Evolutionary conservation across 2,113 vertebrate genomes (phyloP), one percentile per base, ranked within the genome.

Genomic region (Danio rerio): DNA sequence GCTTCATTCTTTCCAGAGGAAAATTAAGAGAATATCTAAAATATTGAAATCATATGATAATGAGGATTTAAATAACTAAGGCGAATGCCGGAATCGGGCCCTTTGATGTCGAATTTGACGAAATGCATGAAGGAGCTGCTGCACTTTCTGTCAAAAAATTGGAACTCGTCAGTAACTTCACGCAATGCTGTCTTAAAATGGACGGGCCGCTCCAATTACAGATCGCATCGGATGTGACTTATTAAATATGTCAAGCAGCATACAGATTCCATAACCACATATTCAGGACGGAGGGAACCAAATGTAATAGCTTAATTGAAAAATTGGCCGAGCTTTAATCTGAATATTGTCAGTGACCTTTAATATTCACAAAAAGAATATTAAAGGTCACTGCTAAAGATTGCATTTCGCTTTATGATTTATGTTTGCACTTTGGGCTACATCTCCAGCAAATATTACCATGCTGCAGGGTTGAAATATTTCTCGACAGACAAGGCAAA

Each of bases 1-100:
- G 61, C 52, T 77, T 83, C 78, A 74, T 74, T 79, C 43, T 55
- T 63, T 69, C 78, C 83, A 70, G 56, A 68, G 69, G 79, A 85
- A 78, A 85, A 69, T 72, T 52, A 7, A 66, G 56, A 85, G 72
- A 78, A 78, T 56, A 81, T 74, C 66, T 85, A 63, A 81, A 85
- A 83, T 83, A 85, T 83, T 83, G 55, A 87, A 85, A 87, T 70
- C 3, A 55, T 85, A 85, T 80, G 81, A 74, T 74, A 83, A 82
- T 76, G 62, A 84, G 75, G 73, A 20, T 71, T 87, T 78, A 63
- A 78, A 65, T 81, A 77, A 68, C 58, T 70, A 63, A 73, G 45
- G 20, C 59, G 16, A 75, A 82, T 78, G 47, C 84, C 65, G n/a
- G 50, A 83, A 69, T 69, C 53, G 11, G 52, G 59, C 72, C 31